phyloP scores from a whole-genome alignment of 2,888 invertebrate species.

The Drosophila antonietae region DNA sequence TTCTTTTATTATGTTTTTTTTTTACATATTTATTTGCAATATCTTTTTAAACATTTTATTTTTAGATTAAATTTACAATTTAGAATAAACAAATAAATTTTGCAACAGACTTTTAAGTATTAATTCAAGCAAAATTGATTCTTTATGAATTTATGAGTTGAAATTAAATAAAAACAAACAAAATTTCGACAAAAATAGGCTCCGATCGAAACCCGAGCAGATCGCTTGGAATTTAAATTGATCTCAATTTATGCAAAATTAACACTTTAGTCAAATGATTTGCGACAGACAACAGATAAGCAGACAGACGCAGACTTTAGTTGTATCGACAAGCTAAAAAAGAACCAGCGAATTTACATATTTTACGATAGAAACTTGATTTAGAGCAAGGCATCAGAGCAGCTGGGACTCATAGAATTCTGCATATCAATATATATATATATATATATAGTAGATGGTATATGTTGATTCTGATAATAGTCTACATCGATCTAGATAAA shows the following conservation, averaged over 20 bases:
- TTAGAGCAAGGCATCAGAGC: slow-evolving; percentile 9
- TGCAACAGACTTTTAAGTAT: neutral
- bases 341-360: slow-evolving; percentile 34
- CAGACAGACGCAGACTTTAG: slow-evolving; percentile 23
- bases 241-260: slow-evolving; percentile 69
- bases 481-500: slow-evolving; percentile 57
- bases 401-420: neutral
- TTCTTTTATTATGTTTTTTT: too few species aligned
- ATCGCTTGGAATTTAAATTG: slow-evolving; percentile 43
- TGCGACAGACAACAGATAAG: slow-evolving; percentile 41
- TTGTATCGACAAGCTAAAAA: slow-evolving; percentile 9
- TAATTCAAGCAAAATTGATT: neutral
- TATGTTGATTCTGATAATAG: slow-evolving; percentile 37
- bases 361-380: slow-evolving; percentile 48
- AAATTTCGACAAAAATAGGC: slow-evolving; percentile 3
- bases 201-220: slow-evolving; percentile 31
- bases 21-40: too few species aligned
- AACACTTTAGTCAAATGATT: slow-evolving; percentile 72
- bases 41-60: too few species aligned
- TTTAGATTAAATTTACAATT: too few species aligned
- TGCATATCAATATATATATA: neutral
- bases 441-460: neutral
- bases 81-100: too few species aligned
- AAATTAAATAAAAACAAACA: slow-evolving; percentile 30
- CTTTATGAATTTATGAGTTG: neutral